Evolutionary conservation across 1,140 invertebrate genomes (phyloP).

Genomic region (Drosophila paulistorum): DNA sequence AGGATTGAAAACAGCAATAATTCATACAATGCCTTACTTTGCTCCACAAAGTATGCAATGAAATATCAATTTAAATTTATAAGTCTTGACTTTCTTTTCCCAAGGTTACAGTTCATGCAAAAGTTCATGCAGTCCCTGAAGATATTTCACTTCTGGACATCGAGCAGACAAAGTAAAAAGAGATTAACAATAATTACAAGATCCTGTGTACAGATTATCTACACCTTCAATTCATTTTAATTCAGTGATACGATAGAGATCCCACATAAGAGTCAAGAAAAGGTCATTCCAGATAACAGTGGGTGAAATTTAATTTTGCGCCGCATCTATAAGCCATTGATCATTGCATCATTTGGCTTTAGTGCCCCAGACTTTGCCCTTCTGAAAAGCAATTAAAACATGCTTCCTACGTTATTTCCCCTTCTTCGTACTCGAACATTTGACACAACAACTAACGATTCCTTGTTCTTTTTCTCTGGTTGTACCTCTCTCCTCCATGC

Average conservation of each 20-base stretch:
- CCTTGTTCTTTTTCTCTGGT: conserved; percentile 27
- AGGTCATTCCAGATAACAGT: not conserved
- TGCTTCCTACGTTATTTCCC: conserved; percentile 30
- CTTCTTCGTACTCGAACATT: conserved; percentile 17
- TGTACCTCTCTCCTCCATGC: not conserved
- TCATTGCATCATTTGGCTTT: conserved; percentile 20
- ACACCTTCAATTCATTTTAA: not conserved
- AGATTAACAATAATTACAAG: too few relatives aligned
- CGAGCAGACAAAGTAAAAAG: too few relatives aligned
- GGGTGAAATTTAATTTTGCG: conserved; percentile 5
- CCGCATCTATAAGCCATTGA: conserved; percentile 3
- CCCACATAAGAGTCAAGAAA: not conserved
- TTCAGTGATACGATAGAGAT: not conserved
- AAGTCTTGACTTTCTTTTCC: too few relatives aligned
- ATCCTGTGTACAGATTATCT: too few relatives aligned
- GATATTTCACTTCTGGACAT: too few relatives aligned
- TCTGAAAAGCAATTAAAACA: conserved; percentile 74
- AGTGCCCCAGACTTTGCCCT: conserved; percentile 19
- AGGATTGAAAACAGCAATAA: too few relatives aligned
- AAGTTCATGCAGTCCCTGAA: too few relatives aligned
- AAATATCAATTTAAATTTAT: too few relatives aligned
- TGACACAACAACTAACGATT: conserved; percentile 52
- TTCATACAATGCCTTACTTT: too few relatives aligned
- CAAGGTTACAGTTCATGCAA: too few relatives aligned
- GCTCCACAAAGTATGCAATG: too few relatives aligned